Evolutionary conservation across 1,140 invertebrate genomes (phyloP), one percentile per base, ranked within the genome.

Genomic region (Pseudomyrmex pallidus): DNA sequence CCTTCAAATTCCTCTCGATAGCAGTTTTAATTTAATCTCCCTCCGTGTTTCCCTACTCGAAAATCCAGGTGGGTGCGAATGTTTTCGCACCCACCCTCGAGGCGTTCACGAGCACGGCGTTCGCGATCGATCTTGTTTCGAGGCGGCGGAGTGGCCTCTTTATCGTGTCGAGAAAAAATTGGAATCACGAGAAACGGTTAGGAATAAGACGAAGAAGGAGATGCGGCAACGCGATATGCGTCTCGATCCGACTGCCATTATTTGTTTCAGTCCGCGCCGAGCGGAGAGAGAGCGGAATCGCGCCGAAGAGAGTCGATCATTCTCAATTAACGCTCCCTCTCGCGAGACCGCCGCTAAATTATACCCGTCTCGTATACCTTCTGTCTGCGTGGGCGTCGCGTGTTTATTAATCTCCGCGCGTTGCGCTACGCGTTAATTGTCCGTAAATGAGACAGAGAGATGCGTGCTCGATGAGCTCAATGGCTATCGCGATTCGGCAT

Each of bases 351-450:
- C 76, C 63, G 76, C 56, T 80, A 80, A 80, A 80, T 80, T 80
- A 80, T 70, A 80, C 66, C 76, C 64, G 76, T 78, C 76, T 80
- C 76, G 66, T 80, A 80, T 66, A 63, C 35, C 35, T 80, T 80
- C 76, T 80, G 76, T 80, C 64, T 80, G 66, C 76, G 76, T 80
- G 76, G 76, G 76, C 76, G 76, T 70, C 76, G 76, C 54, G 76
- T 80, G 76, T 80, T 80, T 80, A 80, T 80, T 80, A 80, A 80
- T 80, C 76, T 80, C 76, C 76, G 66, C 76, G 76, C 76, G 66
- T 70, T 80, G 76, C 64, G 44, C 76, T 35, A 54, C 54, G 76
- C 66, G 76, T 80, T 80, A 80, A 80, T 80, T 80, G 76, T 59
- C 66, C 76, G 54, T 80, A 80, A 80, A 80, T 80, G 76, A 70